Evolutionary conservation across 2,888 invertebrate species (phyloP), one percentile per base, ranked within the genome.

Genomic region (Tenthredo livida): DNA sequence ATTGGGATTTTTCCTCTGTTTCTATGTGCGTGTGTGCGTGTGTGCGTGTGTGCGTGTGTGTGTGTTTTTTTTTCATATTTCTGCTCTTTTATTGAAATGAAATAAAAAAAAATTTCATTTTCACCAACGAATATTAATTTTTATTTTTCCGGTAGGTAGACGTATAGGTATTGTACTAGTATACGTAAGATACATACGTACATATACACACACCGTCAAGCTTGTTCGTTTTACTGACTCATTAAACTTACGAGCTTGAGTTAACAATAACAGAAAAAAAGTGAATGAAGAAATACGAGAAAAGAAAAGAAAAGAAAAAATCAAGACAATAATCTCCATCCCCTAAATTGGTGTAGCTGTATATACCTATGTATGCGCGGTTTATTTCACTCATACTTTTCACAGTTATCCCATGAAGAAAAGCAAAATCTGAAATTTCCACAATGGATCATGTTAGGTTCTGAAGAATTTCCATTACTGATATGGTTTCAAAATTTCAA

Each of bases 181-280:
- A 12, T 47, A 47, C 50, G 37, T 7, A 37, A 37, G 3, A 50
- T 50, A 50, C 17, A n/a, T 17, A n/a, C n/a, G n/a, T 29, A n/a
- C 1, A 1, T n/a, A n/a, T n/a, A 50, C 17, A 7, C 7, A 61
- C 25, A 25, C 25, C 61, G 9, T 61, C 12, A 25, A 25, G 25
- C 61, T 61, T 61, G 25, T 25, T 61, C 12, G 25, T 25, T 25
- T 61, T 61, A 61, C 61, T 61, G 25, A 21, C 12, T 61, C 61
- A 61, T 61, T 61, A 61, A 25, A 61, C 61, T 61, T 61, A 61
- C 61, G 61, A 25, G 61, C 61, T 61, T 21, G 61, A 61, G 61
- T 61, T 61, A 61, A 61, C 61, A 25, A 61, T 61, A 61, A 25
- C 9, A 25, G 21, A 25, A 25, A 25, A 10, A 58, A 2, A 61